Percentiles rank a stretch among this genome's conserved stretches.
phyloP scores from a whole-genome alignment of 1,140 invertebrate genomes.

The Drosophila virilis region DNA sequence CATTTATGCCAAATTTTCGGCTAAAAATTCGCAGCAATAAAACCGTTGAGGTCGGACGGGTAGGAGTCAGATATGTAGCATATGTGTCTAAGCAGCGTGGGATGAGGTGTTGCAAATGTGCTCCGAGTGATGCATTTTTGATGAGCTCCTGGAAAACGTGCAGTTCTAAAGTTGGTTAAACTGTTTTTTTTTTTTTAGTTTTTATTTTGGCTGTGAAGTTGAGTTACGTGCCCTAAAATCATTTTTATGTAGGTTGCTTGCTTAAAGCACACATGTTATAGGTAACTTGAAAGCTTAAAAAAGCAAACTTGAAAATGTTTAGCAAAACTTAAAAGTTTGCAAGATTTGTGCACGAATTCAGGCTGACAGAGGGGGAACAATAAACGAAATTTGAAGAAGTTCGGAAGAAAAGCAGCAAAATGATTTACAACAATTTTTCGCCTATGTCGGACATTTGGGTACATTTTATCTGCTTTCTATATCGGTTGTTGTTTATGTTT shows the following conservation, averaged over 20 bases:
- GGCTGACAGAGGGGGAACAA: too few relatives aligned
- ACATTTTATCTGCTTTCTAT: too few relatives aligned
- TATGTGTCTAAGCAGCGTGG: constrained; percentile 6
- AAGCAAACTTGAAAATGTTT: too few relatives aligned
- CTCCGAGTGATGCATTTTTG: constrained; percentile 47
- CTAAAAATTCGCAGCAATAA: constrained; percentile 25
- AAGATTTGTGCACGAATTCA: too few relatives aligned
- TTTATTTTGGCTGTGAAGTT: constrained; percentile 9
- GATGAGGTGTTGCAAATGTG: constrained; percentile 32
- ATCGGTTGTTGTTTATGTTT: too few relatives aligned
- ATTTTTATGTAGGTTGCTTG: background rate
- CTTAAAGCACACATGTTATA: background rate
- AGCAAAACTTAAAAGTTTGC: too few relatives aligned
- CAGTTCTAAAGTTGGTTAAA: constrained; percentile 18
- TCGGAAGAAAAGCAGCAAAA: too few relatives aligned
- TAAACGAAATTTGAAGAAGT: too few relatives aligned
- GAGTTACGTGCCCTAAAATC: constrained; percentile 3
- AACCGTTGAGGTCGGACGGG: background rate
- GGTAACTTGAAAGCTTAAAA: background rate
- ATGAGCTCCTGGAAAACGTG: constrained; percentile 25
- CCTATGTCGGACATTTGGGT: too few relatives aligned
- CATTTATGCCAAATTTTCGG: constrained; percentile 31
- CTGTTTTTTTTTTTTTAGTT: constrained; percentile 5
- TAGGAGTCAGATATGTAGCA: constrained; percentile 5
- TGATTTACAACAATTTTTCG: too few relatives aligned